Percentiles rank a stretch among this genome's conserved stretches.
Conservation (phyloP, 30 jellyfish, hydroid and myxozoan species). For the Cassiopea andromeda region DNA sequence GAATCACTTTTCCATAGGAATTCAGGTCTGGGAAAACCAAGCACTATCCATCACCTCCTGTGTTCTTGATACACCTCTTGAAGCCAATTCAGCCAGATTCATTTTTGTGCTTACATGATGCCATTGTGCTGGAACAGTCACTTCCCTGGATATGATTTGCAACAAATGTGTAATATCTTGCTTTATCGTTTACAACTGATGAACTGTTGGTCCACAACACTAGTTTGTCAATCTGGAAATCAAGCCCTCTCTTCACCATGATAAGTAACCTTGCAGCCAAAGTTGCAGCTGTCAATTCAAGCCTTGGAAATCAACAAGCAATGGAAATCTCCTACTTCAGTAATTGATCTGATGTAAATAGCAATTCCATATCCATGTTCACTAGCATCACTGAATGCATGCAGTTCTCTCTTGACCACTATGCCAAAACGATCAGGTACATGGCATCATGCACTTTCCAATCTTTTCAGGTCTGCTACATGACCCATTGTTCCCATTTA, state of each 20-base stretch:
- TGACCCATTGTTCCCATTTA: conserved; percentile 48
- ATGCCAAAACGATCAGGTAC: conserved; percentile 4
- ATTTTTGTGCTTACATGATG: conserved; percentile 29
- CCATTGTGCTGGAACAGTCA: conserved; percentile 60
- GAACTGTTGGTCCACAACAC: conserved; percentile 47
- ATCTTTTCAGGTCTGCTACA: conserved; percentile 22
- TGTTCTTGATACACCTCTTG: conserved; percentile 40
- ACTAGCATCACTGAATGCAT: conserved; percentile 57
- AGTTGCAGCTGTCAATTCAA: conserved; percentile 59
- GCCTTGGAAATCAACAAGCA: conserved; percentile 53
- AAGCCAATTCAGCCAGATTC: conserved; percentile 58
- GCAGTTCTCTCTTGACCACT: conserved; percentile 43
- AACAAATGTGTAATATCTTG: conserved; percentile 52
- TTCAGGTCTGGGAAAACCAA: conserved; percentile 52
- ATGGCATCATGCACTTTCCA: conserved; percentile 31
- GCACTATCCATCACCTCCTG: conserved; percentile 8
- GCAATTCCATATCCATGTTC: conserved; percentile 53
- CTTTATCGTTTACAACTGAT: conserved; percentile 49
- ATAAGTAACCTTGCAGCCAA: conserved; percentile 17
- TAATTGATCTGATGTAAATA: conserved; percentile 32
- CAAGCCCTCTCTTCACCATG: conserved; percentile 52
- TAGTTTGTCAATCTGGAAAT: conserved; percentile 8
- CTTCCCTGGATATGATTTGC: conserved; percentile 56
- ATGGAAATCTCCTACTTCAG: conserved; percentile 28
- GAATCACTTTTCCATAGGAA: conserved; percentile 30